phyloP scores from a whole-genome alignment of 2,888 invertebrate species.

The Oxytorus armatus region DNA sequence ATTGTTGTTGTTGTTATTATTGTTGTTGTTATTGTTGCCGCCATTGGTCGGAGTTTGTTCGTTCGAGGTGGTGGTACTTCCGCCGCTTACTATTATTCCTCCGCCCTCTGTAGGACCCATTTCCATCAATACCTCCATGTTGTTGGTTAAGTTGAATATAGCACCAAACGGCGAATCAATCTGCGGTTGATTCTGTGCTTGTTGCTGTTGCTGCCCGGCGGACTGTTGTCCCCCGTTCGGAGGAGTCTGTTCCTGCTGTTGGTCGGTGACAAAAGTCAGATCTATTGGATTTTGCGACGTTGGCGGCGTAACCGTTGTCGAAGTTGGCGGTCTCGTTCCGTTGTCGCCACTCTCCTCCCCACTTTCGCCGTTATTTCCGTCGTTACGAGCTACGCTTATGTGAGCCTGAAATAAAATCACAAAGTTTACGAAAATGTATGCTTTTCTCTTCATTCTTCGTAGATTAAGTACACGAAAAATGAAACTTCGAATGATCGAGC shows the following conservation, averaged over 20 bases:
- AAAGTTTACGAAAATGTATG: no score
- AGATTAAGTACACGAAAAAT: no score
- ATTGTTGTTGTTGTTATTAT: conserved; percentile 69
- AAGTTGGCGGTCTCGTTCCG: conserved; percentile 54
- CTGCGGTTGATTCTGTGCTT: conserved; percentile 52
- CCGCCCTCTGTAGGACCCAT: conserved; percentile 82
- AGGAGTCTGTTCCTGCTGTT: conserved; percentile 41
- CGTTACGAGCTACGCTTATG: conserved; percentile 65
- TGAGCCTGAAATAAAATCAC: no score
- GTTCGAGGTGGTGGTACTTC: conserved; percentile 66
- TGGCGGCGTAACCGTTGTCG: conserved; percentile 39
- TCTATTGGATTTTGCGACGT: conserved; percentile 46
- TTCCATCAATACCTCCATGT: conserved; percentile 88
- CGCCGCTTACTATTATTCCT: conserved; percentile 48
- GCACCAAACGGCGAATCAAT: conserved; percentile 71
- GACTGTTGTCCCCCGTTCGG: conserved; percentile 55
- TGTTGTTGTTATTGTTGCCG: conserved; percentile 67
- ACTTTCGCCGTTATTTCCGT: conserved; percentile 56
- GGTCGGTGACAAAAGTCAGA: conserved; percentile 42
- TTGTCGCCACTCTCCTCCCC: conserved; percentile 58
- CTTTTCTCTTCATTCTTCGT: no score
- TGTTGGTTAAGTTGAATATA: conserved; percentile 82
- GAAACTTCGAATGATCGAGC: conserved; percentile 36
- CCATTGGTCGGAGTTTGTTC: conserved; percentile 75
- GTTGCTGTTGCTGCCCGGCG: conserved; percentile 67